Conservation (phyloP, 2,113 vertebrate genomes). For the Anser brachyrhynchus region DNA sequence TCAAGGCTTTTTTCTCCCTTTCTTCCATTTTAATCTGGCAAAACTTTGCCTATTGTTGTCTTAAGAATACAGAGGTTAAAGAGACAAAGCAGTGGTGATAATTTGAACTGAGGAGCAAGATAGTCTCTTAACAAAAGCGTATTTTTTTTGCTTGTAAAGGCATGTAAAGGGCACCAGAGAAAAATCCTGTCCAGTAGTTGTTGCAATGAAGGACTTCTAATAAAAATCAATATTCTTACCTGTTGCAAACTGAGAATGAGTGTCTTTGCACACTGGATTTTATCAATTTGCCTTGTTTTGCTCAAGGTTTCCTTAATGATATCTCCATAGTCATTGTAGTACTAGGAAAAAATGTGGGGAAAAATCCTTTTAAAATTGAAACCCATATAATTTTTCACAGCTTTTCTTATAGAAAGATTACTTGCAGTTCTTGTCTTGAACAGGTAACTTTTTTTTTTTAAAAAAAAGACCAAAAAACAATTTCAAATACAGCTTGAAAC, state of each 20-base stretch:
- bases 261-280: slow-evolving; percentile 98
- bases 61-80: not conserved
- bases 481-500: not conserved
- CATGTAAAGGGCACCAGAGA: not conserved
- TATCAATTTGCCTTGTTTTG: slow-evolving; percentile 98
- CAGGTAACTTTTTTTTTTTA: not conserved
- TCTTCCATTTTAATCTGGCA: not conserved
- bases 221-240: slow-evolving; percentile 77
- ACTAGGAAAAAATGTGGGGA: slow-evolving; percentile 74
- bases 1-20: not conserved
- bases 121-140: not conserved
- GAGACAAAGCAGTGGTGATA: not conserved
- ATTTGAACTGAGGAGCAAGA: not conserved
- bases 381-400: not conserved
- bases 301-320: slow-evolving; percentile 99
- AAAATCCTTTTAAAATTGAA: not conserved
- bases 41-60: not conserved
- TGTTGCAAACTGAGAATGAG: slow-evolving; percentile 99
- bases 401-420: not conserved
- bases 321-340: slow-evolving; percentile 99
- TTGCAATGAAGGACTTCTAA: not conserved
- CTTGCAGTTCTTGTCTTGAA: not conserved
- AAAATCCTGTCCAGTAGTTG: not conserved
- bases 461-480: not conserved
- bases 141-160: not conserved